Evolutionary conservation across 2,888 invertebrate genomes (phyloP), one percentile per base, ranked within the genome.

Genomic region (Sthenelais limicola): DNA sequence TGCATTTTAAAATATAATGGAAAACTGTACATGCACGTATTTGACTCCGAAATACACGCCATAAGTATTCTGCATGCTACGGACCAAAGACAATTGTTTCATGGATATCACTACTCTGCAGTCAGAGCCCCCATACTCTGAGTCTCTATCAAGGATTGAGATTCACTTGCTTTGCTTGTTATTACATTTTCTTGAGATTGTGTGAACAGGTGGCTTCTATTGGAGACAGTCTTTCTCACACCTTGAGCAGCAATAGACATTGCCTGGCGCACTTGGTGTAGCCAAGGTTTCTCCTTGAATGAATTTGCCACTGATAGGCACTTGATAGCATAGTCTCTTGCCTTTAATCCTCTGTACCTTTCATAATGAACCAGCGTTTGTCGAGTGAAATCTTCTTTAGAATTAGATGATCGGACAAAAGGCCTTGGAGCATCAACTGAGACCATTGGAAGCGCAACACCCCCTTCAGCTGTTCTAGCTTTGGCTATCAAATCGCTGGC

Each of bases 211-310:
- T 74, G 75, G 5, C 66, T 54, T 33, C 68, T 21, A 5, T 58
- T 43, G 3, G 49, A 28, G n/a, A 77, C 33, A 3, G 74, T 69
- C 67, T 77, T 80, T 62, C 73, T 83, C 30, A 87, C 80, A 0
- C 84, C 82, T 35, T 81, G 81, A 21, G 82, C 75, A 47, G 85
- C 82, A 30, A 87, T 77, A 35, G 77, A 77, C 80, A 85, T 82
- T 1, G 87, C 87, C 79, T 86, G 83, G 5, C 84, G 78, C 7
- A 87, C 83, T 69, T 85, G 84, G 62, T 81, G 79, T 32, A 87
- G 76, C 87, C 87, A 87, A 2, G 87, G 84, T 75, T 85, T 87
- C 67, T 87, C 86, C 58, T 82, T 82, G 77, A 87, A 87, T 15
- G 81, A 80, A 76, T 83, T 85, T 9, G 87, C 85, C n/a, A 86